Conservation (phyloP, 2,888 invertebrate genomes). For the Euspilapteryx auroguttella region DNA sequence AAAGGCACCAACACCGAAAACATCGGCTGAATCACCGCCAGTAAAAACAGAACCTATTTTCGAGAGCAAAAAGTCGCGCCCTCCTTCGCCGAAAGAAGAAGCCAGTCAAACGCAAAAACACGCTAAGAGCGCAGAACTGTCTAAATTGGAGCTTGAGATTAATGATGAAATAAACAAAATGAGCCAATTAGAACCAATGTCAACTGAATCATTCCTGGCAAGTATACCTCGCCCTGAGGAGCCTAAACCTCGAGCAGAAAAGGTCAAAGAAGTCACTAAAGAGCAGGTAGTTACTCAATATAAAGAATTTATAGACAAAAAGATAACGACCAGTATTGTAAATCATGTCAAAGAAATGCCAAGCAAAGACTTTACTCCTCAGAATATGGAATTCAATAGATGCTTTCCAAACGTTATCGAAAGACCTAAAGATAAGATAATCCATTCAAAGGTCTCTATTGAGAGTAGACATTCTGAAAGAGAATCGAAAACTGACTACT, state of each 20-base stretch:
- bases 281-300: background rate
- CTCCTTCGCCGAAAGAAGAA: no score
- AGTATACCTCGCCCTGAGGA: background rate
- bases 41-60: no score
- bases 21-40: no score
- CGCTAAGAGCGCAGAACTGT: no score
- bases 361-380: background rate
- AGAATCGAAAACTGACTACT: background rate
- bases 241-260: no score
- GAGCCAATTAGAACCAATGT: background rate
- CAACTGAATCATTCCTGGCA: background rate
- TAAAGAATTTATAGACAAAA: no score
- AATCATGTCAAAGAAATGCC: background rate
- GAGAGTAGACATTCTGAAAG: background rate
- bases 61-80: no score
- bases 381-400: no score
- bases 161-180: slow-evolving; percentile 16
- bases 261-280: no score
- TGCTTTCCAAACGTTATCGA: no score
- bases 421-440: background rate
- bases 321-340: background rate
- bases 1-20: no score
- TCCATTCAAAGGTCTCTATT: background rate
- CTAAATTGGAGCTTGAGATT: background rate
- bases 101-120: no score